Evolutionary conservation across 2,797 vertebrate genomes (phyloP).

Genomic region (Notoglanidium macrostoma): DNA sequence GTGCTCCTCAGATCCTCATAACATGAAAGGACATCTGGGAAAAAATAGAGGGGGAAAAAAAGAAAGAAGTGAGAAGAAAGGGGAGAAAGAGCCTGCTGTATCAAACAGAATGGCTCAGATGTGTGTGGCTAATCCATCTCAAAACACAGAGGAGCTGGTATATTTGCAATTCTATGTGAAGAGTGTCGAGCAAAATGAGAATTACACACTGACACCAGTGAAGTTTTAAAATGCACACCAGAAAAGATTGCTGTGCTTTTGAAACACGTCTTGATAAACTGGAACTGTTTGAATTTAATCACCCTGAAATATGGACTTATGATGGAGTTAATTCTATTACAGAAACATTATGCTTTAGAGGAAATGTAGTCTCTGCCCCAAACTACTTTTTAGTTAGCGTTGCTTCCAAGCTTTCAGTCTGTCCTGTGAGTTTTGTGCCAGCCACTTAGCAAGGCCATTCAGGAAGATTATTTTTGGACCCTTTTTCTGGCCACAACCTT

Average conservation of each 20-base stretch:
- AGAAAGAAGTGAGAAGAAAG: constrained; percentile 1
- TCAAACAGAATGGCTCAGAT: constrained; percentile 29
- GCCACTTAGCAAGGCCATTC: not conserved
- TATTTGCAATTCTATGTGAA: constrained; percentile 30
- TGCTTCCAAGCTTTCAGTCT: not conserved
- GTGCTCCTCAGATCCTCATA: constrained; percentile 64
- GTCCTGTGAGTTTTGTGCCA: not conserved
- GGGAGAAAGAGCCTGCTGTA: constrained; percentile 20
- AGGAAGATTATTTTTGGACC: not conserved
- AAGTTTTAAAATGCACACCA: constrained; percentile 2
- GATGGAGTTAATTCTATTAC: not conserved
- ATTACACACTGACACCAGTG: not conserved
- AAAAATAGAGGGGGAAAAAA: not conserved
- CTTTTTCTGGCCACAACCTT: not conserved
- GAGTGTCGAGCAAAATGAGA: constrained; percentile 15
- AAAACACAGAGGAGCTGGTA: constrained; percentile 23
- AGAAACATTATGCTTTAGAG: not conserved
- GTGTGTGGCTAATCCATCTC: constrained; percentile 23
- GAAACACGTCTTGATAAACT: not conserved
- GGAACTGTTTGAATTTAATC: not conserved
- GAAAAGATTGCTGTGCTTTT: not conserved
- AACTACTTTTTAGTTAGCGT: not conserved
- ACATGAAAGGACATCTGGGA: constrained; percentile 62
- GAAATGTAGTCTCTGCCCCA: not conserved
- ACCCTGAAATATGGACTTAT: not conserved